These are phyloP conservation scores for Heliconius erato DNA, from an alignment of 2,888 invertebrate species.

Conservation along the genomic window DNA sequence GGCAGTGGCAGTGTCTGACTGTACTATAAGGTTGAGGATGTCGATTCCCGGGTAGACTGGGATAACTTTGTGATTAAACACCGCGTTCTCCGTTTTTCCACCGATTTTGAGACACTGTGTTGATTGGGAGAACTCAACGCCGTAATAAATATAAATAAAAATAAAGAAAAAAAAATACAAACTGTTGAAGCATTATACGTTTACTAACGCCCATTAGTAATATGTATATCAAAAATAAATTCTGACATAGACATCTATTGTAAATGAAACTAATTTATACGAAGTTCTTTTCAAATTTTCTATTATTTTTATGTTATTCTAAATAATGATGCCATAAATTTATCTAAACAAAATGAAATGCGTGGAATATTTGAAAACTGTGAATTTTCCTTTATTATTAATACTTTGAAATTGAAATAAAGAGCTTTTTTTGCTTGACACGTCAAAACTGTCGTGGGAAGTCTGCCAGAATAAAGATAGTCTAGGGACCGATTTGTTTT, in stretches of 20 bases:
- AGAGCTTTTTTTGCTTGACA: conserved; percentile 40
- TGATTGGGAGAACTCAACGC: too few relatives aligned
- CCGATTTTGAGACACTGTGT: too few relatives aligned
- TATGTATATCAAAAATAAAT: neutral
- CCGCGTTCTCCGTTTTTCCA: too few relatives aligned
- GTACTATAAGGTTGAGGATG: too few relatives aligned
- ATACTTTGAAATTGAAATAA: conserved; percentile 37
- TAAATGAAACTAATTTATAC: conserved; percentile 21
- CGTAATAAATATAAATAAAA: too few relatives aligned
- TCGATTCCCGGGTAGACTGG: too few relatives aligned
- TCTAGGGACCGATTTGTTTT: conserved; percentile 27
- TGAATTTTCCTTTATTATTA: neutral
- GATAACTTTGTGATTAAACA: too few relatives aligned
- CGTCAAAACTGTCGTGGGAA: conserved; percentile 48
- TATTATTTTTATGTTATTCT: conserved; percentile 22
- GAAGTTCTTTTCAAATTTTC: neutral
- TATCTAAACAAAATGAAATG: conserved; percentile 32
- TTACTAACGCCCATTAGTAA: neutral
- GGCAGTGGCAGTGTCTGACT: too few relatives aligned
- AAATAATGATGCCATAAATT: conserved; percentile 35
- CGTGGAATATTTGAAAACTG: conserved; percentile 13
- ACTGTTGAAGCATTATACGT: neutral
- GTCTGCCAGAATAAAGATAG: conserved; percentile 44
- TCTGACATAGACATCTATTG: neutral
- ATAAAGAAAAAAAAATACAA: neutral